These are phyloP conservation scores for Coturnix japonica DNA, from an alignment of 2,113 vertebrate genomes.

Conservation along the genomic window DNA sequence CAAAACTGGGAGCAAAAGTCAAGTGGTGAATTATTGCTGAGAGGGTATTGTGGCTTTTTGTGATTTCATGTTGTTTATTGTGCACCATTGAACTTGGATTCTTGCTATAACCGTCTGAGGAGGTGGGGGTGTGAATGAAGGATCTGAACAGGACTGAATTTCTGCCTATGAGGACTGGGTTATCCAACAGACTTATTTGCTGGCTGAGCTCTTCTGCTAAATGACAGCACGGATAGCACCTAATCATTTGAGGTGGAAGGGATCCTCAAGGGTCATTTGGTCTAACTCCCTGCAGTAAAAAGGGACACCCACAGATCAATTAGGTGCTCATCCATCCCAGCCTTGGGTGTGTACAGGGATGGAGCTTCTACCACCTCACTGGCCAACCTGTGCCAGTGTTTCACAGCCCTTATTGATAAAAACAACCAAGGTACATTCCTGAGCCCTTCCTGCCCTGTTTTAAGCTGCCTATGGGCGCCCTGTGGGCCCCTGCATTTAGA, in stretches of 20 bases:
- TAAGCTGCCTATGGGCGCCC: neutral
- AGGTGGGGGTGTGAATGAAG: neutral
- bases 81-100: neutral
- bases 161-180: neutral
- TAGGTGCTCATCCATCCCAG: too few species aligned
- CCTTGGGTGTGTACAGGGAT: too few species aligned
- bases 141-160: neutral
- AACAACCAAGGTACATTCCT: neutral
- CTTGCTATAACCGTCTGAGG: neutral
- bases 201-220: neutral
- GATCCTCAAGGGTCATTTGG: too few species aligned
- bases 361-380: too few species aligned
- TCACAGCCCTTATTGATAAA: too few species aligned
- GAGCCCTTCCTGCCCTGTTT: conserved; percentile 50
- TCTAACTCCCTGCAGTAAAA: too few species aligned
- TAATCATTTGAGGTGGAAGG: too few species aligned
- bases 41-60: neutral
- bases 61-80: neutral
- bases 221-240: neutral
- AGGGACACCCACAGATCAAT: too few species aligned
- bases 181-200: neutral
- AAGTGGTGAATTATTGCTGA: rapidly evolving
- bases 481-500: neutral
- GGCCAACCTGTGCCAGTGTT: too few species aligned
- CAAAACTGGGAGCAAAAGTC: neutral